A percentile compares a stretch with the other conserved stretches of the same genome.
Conservation (phyloP, 2,888 invertebrate genomes). For the Icerya purchasi region DNA sequence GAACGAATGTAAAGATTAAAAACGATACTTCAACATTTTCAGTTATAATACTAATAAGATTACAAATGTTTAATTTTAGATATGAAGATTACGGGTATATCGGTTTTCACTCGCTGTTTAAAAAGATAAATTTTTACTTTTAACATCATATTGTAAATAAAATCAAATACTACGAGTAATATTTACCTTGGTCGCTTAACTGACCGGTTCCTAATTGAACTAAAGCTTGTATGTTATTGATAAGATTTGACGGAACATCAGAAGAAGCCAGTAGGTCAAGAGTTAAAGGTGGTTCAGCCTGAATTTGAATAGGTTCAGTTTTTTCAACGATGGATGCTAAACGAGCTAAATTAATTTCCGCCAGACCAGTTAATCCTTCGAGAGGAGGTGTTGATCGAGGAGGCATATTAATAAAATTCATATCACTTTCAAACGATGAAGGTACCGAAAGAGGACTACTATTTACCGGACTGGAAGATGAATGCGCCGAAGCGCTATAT, state of each 20-base stretch:
- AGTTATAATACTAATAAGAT: no score
- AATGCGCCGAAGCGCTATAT: conserved; percentile 2
- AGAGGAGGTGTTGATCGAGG: conserved; percentile 20
- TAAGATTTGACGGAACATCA: conserved; percentile 40
- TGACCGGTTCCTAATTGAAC: conserved; percentile 51
- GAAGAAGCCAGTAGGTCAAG: conserved; percentile 55
- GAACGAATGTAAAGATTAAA: no score
- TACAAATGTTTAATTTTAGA: no score
- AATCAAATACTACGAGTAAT: conserved; percentile 1
- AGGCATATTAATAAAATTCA: conserved; percentile 24
- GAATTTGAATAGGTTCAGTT: conserved; percentile 28
- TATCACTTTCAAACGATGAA: conserved; percentile 57
- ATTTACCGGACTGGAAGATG: conserved; percentile 31
- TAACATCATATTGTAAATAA: neutral
- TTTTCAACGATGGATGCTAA: conserved; percentile 58
- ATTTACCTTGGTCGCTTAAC: conserved; percentile 30
- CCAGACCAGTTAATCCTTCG: conserved; percentile 45
- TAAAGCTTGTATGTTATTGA: conserved; percentile 71
- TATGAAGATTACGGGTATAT: no score
- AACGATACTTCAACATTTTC: no score
- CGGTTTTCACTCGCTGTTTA: no score
- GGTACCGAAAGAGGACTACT: conserved; percentile 50
- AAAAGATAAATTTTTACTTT: no score
- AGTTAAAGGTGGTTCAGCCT: conserved; percentile 33
- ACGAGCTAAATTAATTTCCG: conserved; percentile 68